These are phyloP conservation scores for Microhierax caerulescens DNA, from an alignment of 2,797 vertebrate species.

Conservation along the genomic window DNA sequence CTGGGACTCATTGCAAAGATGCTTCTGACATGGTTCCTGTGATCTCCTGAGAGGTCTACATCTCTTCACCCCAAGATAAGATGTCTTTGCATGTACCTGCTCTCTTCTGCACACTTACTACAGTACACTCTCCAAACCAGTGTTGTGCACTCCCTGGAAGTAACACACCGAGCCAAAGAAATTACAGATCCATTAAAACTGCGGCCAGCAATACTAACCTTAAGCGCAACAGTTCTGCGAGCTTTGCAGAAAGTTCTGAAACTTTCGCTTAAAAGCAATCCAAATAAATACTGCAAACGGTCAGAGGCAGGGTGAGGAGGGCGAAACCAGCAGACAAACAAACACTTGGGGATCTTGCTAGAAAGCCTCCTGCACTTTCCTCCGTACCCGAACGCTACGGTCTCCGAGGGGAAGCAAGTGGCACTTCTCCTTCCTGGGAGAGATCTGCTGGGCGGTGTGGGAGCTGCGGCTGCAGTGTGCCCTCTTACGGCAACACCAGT, in stretches of 20 bases:
- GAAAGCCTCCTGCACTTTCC: not conserved
- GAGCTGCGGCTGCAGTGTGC: constrained; percentile 41
- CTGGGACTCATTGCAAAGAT: not conserved
- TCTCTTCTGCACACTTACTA: not conserved
- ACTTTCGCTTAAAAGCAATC: not conserved
- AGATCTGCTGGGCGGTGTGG: not conserved
- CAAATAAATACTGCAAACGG: not conserved
- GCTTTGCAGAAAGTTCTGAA: no score
- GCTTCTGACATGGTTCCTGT: not conserved
- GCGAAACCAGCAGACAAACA: not conserved
- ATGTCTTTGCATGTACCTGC: not conserved
- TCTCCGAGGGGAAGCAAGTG: not conserved
- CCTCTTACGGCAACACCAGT: constrained; percentile 68
- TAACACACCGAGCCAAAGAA: not conserved
- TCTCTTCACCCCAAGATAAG: not conserved
- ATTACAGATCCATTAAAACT: not conserved
- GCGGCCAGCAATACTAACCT: not conserved
- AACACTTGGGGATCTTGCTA: not conserved
- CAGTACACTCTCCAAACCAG: not conserved
- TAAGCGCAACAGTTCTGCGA: not conserved
- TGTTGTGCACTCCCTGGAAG: not conserved
- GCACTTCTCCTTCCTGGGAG: not conserved
- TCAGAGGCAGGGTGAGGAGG: not conserved
- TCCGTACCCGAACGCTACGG: not conserved
- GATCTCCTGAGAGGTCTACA: not conserved